These are phyloP conservation scores for Porphyrio hochstetteri DNA, from an alignment of 2,113 vertebrate genomes.

Conservation along the genomic window DNA sequence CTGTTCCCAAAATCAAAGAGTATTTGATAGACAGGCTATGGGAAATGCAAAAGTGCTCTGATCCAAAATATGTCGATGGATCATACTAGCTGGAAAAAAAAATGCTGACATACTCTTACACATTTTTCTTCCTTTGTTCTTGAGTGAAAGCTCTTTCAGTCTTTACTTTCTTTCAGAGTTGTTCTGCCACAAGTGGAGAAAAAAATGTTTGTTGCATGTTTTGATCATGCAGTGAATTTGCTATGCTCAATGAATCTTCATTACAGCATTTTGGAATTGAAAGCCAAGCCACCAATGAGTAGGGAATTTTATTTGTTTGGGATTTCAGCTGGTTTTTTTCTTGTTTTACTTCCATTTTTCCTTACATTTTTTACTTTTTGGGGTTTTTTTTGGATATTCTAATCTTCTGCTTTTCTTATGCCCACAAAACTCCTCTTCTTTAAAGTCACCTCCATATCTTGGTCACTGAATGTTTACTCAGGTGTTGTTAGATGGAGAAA, in stretches of 20 bases:
- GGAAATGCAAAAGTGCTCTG: neutral
- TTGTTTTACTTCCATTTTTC: neutral
- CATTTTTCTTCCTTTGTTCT: neutral
- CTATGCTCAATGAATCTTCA: neutral
- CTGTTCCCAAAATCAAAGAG: neutral
- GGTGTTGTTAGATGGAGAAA: neutral
- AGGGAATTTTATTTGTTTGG: neutral
- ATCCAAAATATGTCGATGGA: neutral
- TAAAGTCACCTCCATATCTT: neutral
- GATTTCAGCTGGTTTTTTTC: neutral
- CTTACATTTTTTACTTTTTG: neutral
- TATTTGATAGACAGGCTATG: neutral
- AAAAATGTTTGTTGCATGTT: fast-evolving
- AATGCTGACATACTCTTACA: neutral
- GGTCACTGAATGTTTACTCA: neutral
- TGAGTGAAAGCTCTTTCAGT: neutral
- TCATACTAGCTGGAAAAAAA: neutral
- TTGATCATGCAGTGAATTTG: neutral
- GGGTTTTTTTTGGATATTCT: neutral
- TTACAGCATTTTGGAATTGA: neutral
- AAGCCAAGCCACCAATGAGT: neutral
- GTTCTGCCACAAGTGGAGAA: neutral
- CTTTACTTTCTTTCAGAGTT: neutral
- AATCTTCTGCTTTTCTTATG: neutral
- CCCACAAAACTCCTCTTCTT: neutral